phyloP scores from a whole-genome alignment of 2,113 vertebrate genomes.

The Crypturellus undulatus region DNA sequence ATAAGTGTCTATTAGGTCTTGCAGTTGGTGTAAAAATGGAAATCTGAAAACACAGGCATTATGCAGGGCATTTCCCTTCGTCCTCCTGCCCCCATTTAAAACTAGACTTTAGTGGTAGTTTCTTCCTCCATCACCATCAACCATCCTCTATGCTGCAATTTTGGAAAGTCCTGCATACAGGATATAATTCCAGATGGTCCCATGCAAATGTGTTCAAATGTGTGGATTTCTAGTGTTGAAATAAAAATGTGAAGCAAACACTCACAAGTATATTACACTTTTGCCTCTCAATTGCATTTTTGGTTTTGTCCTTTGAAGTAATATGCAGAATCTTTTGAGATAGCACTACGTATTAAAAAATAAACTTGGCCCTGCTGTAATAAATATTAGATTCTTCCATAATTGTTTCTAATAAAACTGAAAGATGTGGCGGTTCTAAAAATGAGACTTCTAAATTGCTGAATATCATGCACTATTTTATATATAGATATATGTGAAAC shows the following conservation, averaged over 20 bases:
- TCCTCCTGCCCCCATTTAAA: neutral
- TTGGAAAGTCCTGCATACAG: neutral
- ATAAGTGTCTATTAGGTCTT: neutral
- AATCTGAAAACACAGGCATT: neutral
- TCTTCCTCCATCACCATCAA: neutral
- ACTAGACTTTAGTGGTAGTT: neutral
- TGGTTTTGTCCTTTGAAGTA: neutral
- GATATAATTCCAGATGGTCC: neutral
- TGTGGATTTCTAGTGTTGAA: neutral
- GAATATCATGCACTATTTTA: neutral
- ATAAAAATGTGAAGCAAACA: neutral
- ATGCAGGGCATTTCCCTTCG: neutral
- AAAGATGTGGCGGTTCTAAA: neutral
- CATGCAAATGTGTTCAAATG: neutral
- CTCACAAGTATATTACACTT: neutral
- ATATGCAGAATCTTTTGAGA: neutral
- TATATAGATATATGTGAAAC: neutral
- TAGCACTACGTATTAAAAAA: neutral
- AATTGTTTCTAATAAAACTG: neutral
- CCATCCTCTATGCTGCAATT: fast-evolving
- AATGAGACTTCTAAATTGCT: neutral
- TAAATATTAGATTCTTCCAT: neutral
- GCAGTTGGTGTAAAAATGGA: neutral
- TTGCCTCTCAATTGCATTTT: neutral
- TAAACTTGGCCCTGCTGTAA: neutral